Conservation (phyloP, 1,140 invertebrate species). For the Frieseomelitta varia region DNA sequence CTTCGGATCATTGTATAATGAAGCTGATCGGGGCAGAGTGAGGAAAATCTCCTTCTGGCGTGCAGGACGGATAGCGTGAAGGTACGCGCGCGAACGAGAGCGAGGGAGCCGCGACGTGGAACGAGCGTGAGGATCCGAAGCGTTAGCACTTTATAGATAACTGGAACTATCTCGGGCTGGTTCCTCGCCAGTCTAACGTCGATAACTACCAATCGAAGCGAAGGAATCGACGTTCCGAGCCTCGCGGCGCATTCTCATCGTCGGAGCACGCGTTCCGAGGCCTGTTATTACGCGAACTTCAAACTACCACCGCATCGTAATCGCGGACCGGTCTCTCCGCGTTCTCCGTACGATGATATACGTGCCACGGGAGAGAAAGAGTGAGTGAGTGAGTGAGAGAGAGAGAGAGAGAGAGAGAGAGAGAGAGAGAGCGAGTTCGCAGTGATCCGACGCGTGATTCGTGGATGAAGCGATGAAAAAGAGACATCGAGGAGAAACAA, state of each 20-base stretch:
- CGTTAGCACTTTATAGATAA: conserved; percentile 60
- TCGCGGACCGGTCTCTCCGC: conserved; percentile 38
- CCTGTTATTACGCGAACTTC: conserved; percentile 63
- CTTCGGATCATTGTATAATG: neutral
- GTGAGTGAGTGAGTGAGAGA: too few relatives aligned
- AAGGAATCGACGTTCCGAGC: conserved; percentile 48
- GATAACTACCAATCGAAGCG: conserved; percentile 58
- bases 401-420: neutral
- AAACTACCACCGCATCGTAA: conserved; percentile 59
- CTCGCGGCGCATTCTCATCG: conserved; percentile 59
- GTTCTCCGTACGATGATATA: conserved; percentile 15
- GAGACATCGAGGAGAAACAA: too few relatives aligned
- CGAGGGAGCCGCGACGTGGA: conserved; percentile 22
- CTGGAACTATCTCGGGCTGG: conserved; percentile 54
- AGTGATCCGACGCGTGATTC: too few relatives aligned
- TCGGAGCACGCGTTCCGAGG: conserved; percentile 40
- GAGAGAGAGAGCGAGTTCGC: neutral
- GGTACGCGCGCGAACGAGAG: conserved; percentile 30
- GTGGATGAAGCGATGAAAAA: too few relatives aligned
- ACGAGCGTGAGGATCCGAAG: conserved; percentile 39
- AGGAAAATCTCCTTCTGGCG: neutral
- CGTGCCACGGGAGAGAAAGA: neutral
- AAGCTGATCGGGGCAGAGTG: neutral
- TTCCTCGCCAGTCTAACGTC: conserved; percentile 15
- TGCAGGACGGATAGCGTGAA: neutral